A percentile compares a stretch with the other conserved stretches of the same genome.
phyloP scores from a whole-genome alignment of 1,140 invertebrate species.

The Caenorhabditis briggsae region DNA sequence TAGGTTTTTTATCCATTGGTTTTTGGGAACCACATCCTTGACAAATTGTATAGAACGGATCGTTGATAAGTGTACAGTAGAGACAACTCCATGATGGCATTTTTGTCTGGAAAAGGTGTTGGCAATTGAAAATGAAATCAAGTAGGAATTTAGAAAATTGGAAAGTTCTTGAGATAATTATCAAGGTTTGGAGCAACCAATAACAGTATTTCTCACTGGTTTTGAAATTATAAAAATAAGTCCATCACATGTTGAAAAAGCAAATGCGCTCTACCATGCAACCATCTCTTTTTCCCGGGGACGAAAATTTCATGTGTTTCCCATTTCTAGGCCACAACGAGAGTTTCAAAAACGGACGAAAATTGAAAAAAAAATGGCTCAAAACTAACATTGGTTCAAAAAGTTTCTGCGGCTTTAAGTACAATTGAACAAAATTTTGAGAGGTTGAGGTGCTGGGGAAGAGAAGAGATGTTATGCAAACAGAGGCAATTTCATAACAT shows the following conservation, averaged over 20 bases:
- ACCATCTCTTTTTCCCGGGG: no score
- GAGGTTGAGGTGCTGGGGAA: neutral
- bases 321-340: no score
- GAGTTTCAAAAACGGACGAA: no score
- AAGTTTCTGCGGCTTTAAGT: neutral
- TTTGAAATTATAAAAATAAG: neutral
- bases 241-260: constrained; percentile 25
- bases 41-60: neutral
- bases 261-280: neutral
- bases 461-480: constrained; percentile 42
- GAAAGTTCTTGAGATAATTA: neutral
- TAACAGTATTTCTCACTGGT: no score
- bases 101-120: neutral
- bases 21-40: constrained; percentile 33
- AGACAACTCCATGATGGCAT: constrained; percentile 39
- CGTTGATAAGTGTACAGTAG: constrained; percentile 40
- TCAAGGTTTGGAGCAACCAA: no score
- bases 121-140: neutral
- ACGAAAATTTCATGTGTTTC: no score
- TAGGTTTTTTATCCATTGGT: neutral
- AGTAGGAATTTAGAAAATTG: neutral
- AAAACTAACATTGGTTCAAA: neutral
- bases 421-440: no score
- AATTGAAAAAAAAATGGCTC: no score
- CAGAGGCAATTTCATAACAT: constrained; percentile 49